Conservation (phyloP, 2,797 vertebrate genomes). For the Acrocephalus scirpaceus region DNA sequence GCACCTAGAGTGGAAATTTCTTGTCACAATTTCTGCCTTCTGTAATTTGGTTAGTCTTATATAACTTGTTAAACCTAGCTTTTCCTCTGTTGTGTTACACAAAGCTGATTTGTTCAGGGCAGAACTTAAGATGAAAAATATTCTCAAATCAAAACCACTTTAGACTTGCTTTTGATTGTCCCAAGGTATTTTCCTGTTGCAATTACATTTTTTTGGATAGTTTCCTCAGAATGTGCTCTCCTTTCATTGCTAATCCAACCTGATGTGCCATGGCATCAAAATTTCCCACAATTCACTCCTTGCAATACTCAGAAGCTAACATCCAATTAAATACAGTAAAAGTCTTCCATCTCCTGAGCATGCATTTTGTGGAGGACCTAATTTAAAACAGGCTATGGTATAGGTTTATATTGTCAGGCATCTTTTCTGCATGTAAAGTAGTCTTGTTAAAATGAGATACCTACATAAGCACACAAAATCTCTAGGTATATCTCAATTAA, state of each 20-base stretch:
- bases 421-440: conserved; percentile 54
- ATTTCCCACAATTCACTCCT: conserved; percentile 6
- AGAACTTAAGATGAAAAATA: conserved; percentile 12
- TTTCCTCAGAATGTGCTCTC: not conserved
- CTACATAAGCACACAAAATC: conserved; percentile 36
- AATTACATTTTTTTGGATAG: not conserved
- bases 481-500: conserved; percentile 59
- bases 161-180: conserved; percentile 16
- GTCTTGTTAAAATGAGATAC: conserved; percentile 36
- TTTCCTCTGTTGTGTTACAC: not conserved
- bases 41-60: not conserved
- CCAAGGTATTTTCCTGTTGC: not conserved
- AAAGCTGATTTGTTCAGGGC: not conserved
- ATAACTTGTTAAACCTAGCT: not conserved
- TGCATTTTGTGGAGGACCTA: conserved; percentile 5
- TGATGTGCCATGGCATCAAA: conserved; percentile 35
- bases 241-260: conserved; percentile 24
- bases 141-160: conserved; percentile 17
- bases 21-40: not conserved
- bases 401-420: conserved; percentile 17
- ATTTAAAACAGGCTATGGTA: conserved; percentile 47
- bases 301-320: conserved; percentile 12
- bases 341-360: conserved; percentile 50
- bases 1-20: not conserved
- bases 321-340: conserved; percentile 58